A percentile compares a stretch with the other conserved stretches of the same genome.
phyloP scores from a whole-genome alignment of 1,140 invertebrate species.

The Galleria mellonella region DNA sequence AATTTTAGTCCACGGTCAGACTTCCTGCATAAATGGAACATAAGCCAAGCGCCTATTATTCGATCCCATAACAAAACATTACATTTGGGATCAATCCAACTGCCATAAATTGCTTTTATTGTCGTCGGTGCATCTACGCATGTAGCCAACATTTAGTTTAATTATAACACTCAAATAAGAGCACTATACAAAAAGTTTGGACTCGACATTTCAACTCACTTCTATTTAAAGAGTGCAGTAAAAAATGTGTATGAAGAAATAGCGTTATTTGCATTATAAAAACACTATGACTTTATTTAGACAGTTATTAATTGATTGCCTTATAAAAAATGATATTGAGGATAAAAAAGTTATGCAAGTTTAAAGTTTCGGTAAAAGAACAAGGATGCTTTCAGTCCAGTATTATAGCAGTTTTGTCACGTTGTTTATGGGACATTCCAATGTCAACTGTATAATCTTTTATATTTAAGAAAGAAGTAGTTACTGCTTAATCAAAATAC shows the following conservation, averaged over 20 bases:
- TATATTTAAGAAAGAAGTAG: too few relatives aligned
- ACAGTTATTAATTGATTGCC: background rate
- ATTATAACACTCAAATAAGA: conserved; percentile 11
- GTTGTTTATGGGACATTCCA: too few relatives aligned
- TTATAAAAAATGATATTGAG: background rate
- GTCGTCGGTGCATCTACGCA: conserved; percentile 4
- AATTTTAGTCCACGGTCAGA: background rate
- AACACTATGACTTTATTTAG: background rate
- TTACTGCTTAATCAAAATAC: too few relatives aligned
- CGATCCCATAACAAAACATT: conserved; percentile 1
- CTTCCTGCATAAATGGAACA: conserved; percentile 2
- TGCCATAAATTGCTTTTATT: conserved; percentile 25
- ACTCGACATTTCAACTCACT: background rate
- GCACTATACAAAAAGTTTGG: background rate
- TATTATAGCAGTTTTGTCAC: too few relatives aligned
- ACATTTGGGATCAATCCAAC: conserved; percentile 22
- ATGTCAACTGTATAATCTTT: too few relatives aligned
- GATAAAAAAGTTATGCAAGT: too few relatives aligned
- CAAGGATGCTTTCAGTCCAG: too few relatives aligned
- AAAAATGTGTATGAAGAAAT: too few relatives aligned
- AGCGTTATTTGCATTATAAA: background rate
- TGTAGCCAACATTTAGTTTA: conserved; percentile 13
- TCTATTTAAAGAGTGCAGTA: too few relatives aligned
- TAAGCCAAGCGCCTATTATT: background rate
- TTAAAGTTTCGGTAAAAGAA: too few relatives aligned